Evolutionary conservation across 2,888 invertebrate genomes (phyloP), one percentile per base, ranked within the genome.

Genomic region (Hesperia comma): DNA sequence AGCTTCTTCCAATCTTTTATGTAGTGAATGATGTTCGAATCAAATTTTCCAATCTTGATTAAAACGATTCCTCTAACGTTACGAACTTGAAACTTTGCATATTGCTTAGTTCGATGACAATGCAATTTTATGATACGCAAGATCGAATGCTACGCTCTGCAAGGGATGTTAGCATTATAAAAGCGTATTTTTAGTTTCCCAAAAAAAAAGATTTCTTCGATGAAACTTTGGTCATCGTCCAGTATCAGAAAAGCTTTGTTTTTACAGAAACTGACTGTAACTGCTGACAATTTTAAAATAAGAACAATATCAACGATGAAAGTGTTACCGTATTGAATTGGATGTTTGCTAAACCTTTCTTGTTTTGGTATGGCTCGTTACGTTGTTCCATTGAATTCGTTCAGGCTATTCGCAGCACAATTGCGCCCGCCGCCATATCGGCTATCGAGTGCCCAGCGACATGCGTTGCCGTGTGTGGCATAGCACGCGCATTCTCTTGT

Each of bases 361-460:
- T 49, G 26, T 55, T 67, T 61, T 61, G 10, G 54, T 61, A 49
- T 26, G 67, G 40, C 55, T 66, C 51, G 67, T 61, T 61, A 49
- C 33, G 55, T 56, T 49, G 37, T 32, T 61, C 61, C 60, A 67
- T 67, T 56, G 61, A 67, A 67, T 61, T 61, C 40, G 46, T 26
- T 67, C 49, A 55, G n/a, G 26, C 55, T 56, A 49, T 67, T 61
- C 61, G 61, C 49, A 67, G 61, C 55, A 67, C 61, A 67, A 55
- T 61, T 21, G 57, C 19, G 53, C 32, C 37, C 37, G 60, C 43
- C 8, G 37, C 43, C 46, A 32, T 33, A 54, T 53, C 53, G 26
- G 32, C n/a, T 15, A 46, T 41, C 21, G 53, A 33, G 19, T 21
- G 43, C 12, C 54, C 17, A 37, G 63, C 57, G 53, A 43, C 54